Percentiles rank a stretch among this genome's conserved stretches.
Conservation (phyloP, 2,888 invertebrate species). For the Ypsolopha sequella region DNA sequence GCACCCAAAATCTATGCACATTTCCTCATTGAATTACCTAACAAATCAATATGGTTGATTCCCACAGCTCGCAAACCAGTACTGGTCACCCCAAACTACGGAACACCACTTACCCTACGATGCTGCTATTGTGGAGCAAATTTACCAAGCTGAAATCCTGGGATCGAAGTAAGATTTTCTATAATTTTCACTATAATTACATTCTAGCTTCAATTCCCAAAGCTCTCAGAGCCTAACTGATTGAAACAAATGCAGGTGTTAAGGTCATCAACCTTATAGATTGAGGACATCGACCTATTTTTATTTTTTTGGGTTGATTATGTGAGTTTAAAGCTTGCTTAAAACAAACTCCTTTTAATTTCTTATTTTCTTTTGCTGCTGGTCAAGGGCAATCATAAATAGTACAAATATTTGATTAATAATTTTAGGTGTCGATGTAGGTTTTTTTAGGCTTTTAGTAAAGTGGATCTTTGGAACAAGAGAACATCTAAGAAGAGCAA, state of each 20-base stretch:
- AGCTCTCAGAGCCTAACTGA: conserved; percentile 41
- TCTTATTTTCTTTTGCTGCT: neutral
- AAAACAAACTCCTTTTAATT: neutral
- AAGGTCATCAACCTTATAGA: conserved; percentile 53
- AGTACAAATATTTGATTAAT: too few relatives aligned
- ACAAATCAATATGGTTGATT: conserved; percentile 51
- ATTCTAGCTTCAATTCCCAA: conserved; percentile 23
- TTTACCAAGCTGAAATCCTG: conserved; percentile 89
- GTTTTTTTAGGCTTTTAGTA: too few relatives aligned
- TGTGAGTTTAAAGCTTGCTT: conserved; percentile 7
- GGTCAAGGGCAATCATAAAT: too few relatives aligned
- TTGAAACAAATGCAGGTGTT: conserved; percentile 44
- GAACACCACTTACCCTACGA: conserved; percentile 80
- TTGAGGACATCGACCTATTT: conserved; percentile 47
- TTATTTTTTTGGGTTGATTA: conserved; percentile 35
- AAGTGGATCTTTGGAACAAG: too few relatives aligned
- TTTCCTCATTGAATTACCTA: conserved; percentile 48
- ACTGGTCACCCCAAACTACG: conserved; percentile 91
- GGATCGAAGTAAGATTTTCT: conserved; percentile 78
- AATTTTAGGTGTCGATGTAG: too few relatives aligned
- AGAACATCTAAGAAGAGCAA: too few relatives aligned
- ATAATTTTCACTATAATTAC: conserved; percentile 7
- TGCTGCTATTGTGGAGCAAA: conserved; percentile 85
- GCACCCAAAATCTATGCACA: conserved; percentile 50
- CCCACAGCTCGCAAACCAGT: conserved; percentile 86